Percentiles rank a stretch among this genome's conserved stretches.
Conservation (phyloP, 2,113 vertebrate species). For the Seriola rivoliana region DNA sequence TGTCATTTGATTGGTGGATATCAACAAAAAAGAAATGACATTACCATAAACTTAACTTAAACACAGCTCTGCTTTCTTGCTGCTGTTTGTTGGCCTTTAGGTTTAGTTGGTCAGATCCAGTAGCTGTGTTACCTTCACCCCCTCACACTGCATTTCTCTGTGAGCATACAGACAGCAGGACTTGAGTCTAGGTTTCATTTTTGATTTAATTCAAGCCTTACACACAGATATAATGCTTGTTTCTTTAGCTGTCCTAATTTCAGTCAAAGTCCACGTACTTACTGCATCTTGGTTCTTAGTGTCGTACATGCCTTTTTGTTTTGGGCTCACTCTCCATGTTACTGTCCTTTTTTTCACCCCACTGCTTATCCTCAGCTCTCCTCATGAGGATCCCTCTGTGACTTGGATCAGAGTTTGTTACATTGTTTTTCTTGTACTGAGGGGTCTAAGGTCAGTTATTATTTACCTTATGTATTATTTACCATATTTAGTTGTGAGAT, state of each 20-base stretch:
- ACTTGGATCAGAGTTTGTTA: neutral
- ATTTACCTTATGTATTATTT: too few species aligned
- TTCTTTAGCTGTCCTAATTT: slow-evolving; percentile 6
- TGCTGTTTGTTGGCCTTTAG: neutral
- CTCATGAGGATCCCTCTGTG: neutral
- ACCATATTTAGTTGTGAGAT: too few species aligned
- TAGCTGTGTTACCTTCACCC: neutral
- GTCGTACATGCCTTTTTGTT: neutral
- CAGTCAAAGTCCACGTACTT: neutral
- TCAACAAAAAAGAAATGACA: neutral
- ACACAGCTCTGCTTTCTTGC: neutral
- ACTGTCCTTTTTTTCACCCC: neutral
- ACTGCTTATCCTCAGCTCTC: too few species aligned
- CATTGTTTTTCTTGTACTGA: neutral
- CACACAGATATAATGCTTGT: neutral
- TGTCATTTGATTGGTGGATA: slow-evolving; percentile 7
- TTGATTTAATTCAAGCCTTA: neutral
- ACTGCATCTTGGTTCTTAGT: neutral
- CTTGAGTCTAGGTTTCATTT: neutral
- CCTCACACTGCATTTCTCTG: neutral
- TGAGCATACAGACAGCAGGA: neutral
- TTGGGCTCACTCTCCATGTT: neutral
- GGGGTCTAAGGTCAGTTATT: neutral
- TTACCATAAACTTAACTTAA: neutral
- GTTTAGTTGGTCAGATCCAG: neutral